Conservation (phyloP, 2,113 vertebrate species). For the Protobothrops mucrosquamatus region DNA sequence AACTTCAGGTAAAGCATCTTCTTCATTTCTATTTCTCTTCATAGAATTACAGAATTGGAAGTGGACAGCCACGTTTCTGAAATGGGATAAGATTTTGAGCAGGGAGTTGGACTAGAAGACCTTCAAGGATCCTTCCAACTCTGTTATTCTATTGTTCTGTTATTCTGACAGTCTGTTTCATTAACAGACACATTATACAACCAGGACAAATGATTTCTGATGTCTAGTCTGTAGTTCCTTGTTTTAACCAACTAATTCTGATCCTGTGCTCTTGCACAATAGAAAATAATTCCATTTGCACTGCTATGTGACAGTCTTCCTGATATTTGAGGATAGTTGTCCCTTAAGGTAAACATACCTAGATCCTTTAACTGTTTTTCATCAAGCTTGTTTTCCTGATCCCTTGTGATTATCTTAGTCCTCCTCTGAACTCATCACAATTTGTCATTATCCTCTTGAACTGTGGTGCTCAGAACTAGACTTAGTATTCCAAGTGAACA, state of each 20-base stretch:
- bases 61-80: neutral
- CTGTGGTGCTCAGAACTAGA: neutral
- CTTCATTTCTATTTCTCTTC: neutral
- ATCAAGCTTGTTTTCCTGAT: neutral
- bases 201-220: neutral
- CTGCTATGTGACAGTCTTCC: neutral
- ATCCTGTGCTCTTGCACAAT: too few species aligned
- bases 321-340: neutral
- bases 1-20: neutral
- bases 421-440: neutral
- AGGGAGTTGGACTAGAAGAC: neutral
- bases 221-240: neutral
- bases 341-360: neutral
- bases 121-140: neutral
- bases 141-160: neutral
- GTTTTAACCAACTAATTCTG: neutral
- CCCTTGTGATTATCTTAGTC: neutral
- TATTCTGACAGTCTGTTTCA: neutral
- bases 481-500: neutral
- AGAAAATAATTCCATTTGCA: neutral
- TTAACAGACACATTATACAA: neutral
- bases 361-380: neutral
- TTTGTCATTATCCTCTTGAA: neutral
- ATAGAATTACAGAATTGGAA: neutral
- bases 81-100: neutral